Percentiles rank a stretch among this genome's conserved stretches.
Evolutionary conservation across 2,888 invertebrate species (phyloP).

Genomic region (Phlogophora meticulosa): DNA sequence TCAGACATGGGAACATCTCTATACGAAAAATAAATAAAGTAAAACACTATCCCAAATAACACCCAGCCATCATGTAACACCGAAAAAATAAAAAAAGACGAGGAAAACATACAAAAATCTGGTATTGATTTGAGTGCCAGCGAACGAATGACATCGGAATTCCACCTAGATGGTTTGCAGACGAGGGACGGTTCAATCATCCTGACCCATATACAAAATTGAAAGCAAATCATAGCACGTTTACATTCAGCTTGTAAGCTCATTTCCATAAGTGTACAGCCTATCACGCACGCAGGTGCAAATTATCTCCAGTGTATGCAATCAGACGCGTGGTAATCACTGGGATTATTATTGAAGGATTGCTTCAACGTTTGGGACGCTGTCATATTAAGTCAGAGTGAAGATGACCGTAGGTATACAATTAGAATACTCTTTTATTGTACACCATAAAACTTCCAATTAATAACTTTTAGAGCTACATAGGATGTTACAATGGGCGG

Average conservation of each 20-base stretch:
- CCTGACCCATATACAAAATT: conserved; percentile 71
- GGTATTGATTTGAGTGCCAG: conserved; percentile 47
- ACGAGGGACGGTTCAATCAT: conserved; percentile 67
- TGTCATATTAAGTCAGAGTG: conserved; percentile 46
- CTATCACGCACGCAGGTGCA: conserved; percentile 69
- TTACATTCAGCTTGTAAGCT: conserved; percentile 77
- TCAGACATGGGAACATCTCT: neutral
- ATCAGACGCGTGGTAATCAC: conserved; percentile 54
- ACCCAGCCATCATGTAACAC: conserved; percentile 9
- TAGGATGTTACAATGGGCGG: no score
- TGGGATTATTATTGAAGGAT: conserved; percentile 58
- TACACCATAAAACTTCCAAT: no score
- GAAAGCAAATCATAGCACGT: conserved; percentile 75
- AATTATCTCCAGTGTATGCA: conserved; percentile 66
- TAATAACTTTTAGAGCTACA: no score
- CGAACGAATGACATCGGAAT: conserved; percentile 70
- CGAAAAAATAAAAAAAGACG: conserved; percentile 34
- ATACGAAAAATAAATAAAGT: neutral
- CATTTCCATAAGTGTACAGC: conserved; percentile 76
- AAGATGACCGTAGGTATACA: conserved; percentile 3
- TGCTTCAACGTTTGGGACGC: conserved; percentile 45
- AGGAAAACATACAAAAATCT: conserved; percentile 32
- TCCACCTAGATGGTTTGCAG: conserved; percentile 50
- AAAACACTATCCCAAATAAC: conserved; percentile 36
- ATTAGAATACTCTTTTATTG: no score